These are phyloP conservation scores for Notarius lentiginosus DNA, from an alignment of 2,113 vertebrate species.

Conservation along the genomic window DNA sequence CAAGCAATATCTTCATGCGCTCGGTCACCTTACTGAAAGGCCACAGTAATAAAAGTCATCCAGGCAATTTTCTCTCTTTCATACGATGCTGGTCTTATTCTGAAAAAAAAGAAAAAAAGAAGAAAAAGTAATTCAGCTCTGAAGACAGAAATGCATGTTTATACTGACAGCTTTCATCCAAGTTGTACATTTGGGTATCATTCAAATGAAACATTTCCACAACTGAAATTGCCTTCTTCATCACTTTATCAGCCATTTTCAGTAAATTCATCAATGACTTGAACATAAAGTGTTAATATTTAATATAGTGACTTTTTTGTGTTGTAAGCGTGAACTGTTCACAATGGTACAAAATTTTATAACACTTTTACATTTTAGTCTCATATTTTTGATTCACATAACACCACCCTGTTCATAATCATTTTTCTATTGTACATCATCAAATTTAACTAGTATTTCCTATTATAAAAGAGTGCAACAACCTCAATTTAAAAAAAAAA, in stretches of 20 bases:
- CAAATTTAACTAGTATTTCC: too few relatives aligned
- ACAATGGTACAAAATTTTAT: not conserved
- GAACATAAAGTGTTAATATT: not conserved
- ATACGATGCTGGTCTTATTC: not conserved
- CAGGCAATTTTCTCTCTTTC: slow-evolving; percentile 8
- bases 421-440: too few relatives aligned
- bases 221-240: not conserved
- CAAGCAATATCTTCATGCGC: not conserved
- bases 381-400: too few relatives aligned
- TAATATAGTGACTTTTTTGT: not conserved
- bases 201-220: not conserved
- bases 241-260: not conserved
- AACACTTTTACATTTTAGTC: too few relatives aligned
- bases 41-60: slow-evolving; percentile 26
- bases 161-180: not conserved
- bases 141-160: not conserved
- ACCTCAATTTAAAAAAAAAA: too few relatives aligned
- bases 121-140: not conserved
- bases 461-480: too few relatives aligned
- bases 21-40: slow-evolving; percentile 16
- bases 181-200: not conserved
- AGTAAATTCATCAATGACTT: not conserved
- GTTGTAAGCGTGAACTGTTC: not conserved
- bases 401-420: too few relatives aligned
- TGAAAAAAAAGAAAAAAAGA: not conserved